Evolutionary conservation across 2,888 invertebrate genomes (phyloP).

Genomic region (Drosophila borborema): DNA sequence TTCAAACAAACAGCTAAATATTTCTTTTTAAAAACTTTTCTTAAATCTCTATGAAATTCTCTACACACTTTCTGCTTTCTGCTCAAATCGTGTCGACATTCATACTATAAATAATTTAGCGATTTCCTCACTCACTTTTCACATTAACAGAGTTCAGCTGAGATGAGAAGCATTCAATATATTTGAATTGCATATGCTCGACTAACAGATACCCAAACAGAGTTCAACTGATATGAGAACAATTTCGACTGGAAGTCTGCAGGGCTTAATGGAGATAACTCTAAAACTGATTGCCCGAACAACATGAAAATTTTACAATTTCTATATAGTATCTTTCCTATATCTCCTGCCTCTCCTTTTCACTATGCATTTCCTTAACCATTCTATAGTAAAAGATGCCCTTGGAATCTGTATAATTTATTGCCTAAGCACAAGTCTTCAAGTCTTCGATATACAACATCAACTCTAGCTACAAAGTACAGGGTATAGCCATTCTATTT

Average conservation of each 20-base stretch:
- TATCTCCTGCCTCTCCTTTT: no score
- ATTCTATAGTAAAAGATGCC: background rate
- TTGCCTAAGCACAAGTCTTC: background rate
- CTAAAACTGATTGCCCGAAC: background rate
- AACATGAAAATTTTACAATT: no score
- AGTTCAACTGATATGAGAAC: background rate
- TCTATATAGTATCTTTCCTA: no score
- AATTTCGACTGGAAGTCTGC: no score
- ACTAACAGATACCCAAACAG: background rate
- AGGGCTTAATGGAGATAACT: no score
- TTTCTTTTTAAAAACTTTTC: background rate
- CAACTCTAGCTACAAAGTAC: background rate
- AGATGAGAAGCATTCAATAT: background rate
- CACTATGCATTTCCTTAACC: no score
- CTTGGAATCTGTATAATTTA: background rate
- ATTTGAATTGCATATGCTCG: background rate
- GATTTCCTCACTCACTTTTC: constrained; percentile 11
- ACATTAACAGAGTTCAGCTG: background rate
- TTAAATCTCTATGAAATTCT: background rate
- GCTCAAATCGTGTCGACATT: background rate
- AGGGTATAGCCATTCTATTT: background rate
- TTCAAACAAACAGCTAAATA: no score
- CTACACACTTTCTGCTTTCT: background rate
- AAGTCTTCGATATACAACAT: background rate
- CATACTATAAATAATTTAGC: constrained; percentile 12